Conservation (phyloP, 2,113 vertebrate species). For the Oryzias woworae region DNA sequence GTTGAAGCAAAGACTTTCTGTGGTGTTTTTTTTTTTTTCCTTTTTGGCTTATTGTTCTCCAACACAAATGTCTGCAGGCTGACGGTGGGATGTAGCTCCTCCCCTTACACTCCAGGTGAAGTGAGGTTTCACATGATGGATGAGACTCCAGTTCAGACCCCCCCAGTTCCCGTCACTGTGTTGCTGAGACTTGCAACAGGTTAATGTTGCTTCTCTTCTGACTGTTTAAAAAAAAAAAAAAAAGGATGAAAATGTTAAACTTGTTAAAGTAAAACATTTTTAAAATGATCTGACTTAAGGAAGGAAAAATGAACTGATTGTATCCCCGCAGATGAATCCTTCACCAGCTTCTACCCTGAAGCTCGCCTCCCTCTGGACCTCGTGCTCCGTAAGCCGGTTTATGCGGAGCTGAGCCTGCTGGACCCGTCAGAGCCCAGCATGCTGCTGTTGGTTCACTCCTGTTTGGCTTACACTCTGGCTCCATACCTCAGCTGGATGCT, state of each 20-base stretch:
- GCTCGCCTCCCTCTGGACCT: conserved; percentile 56
- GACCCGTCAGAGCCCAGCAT: conserved; percentile 28
- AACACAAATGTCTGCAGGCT: conserved; percentile 29
- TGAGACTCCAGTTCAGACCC: background rate
- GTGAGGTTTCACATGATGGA: conserved; percentile 34
- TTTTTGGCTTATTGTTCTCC: too few species aligned
- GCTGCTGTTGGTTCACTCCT: conserved; percentile 66
- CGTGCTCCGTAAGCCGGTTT: conserved; percentile 29
- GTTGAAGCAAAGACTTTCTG: too few species aligned
- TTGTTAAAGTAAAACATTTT: too few species aligned
- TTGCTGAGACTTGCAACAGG: conserved; percentile 59
- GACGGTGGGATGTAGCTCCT: conserved; percentile 46
- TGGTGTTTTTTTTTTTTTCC: too few species aligned
- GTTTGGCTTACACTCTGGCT: conserved; percentile 50
- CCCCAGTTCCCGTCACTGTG: conserved; percentile 19
- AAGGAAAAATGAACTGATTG: background rate
- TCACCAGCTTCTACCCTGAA: conserved; percentile 54
- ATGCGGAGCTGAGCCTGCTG: conserved; percentile 57
- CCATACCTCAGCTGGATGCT: conserved; percentile 45
- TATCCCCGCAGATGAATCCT: conserved; percentile 44
- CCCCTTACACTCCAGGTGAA: conserved; percentile 26
- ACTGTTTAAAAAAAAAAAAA: background rate
- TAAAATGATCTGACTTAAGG: accelerated
- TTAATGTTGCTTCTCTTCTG: background rate
- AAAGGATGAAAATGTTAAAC: too few species aligned